A percentile compares a stretch with the other conserved stretches of the same genome.
Conservation (phyloP, 1,140 invertebrate species). For the Stegodyphus dumicola region DNA sequence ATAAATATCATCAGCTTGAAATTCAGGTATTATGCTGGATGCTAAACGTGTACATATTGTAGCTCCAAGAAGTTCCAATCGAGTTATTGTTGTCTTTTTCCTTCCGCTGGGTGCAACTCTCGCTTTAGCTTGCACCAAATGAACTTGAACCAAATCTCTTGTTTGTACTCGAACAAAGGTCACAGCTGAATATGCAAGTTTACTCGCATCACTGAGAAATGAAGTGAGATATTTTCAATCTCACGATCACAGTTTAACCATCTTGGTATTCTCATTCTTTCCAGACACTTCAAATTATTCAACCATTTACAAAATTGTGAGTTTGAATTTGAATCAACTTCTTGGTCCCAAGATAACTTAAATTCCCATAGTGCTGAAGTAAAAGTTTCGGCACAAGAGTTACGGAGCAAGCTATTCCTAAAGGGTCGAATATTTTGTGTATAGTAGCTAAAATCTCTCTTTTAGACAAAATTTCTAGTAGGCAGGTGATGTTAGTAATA, state of each 20-base stretch:
- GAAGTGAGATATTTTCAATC: background rate
- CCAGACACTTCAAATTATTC: background rate
- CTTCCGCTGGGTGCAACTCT: constrained; percentile 29
- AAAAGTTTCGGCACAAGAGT: background rate
- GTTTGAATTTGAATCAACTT: background rate
- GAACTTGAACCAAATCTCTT: constrained; percentile 4
- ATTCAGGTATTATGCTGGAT: constrained; percentile 1
- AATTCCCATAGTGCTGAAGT: background rate
- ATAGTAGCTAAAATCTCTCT: background rate
- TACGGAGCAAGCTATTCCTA: background rate
- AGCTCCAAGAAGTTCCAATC: constrained; percentile 25
- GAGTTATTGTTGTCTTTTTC: constrained; percentile 18
- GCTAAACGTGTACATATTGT: constrained; percentile 2
- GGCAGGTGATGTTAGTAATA: background rate
- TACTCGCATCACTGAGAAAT: constrained; percentile 17
- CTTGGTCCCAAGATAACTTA: background rate
- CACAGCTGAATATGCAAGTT: constrained; percentile 31
- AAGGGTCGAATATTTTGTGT: background rate
- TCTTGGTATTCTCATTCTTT: constrained; percentile 1
- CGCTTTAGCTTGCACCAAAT: constrained; percentile 22
- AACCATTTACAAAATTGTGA: constrained; percentile 1
- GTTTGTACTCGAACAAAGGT: constrained; percentile 17
- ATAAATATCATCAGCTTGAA: background rate
- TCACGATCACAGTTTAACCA: background rate
- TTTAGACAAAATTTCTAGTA: background rate